Conservation (phyloP, 2,888 invertebrate species). For the Luperina nickerlii region DNA sequence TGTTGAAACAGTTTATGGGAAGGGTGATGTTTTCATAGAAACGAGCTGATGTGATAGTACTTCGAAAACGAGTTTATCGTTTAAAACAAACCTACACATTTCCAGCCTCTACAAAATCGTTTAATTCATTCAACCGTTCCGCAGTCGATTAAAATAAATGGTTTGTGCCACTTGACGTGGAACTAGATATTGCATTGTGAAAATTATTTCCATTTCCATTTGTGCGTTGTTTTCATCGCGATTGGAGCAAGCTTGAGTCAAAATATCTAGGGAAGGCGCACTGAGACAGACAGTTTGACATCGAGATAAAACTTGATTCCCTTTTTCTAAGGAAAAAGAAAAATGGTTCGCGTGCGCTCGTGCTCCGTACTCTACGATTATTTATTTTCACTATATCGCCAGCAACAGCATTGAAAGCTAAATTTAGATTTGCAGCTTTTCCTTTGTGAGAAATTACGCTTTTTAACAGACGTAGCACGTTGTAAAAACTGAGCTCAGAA, state of each 20-base stretch:
- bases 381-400: constrained; percentile 53
- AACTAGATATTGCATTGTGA: constrained; percentile 41
- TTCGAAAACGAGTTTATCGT: constrained; percentile 13
- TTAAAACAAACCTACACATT: constrained; percentile 36
- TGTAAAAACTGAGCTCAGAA: constrained; percentile 33
- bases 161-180: constrained; percentile 32
- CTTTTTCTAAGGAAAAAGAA: constrained; percentile 59
- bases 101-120: constrained; percentile 45
- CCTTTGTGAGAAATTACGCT: constrained; percentile 29
- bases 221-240: constrained; percentile 40
- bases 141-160: constrained; percentile 54
- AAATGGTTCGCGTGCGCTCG: constrained; percentile 61
- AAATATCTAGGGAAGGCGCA: constrained; percentile 31
- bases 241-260: constrained; percentile 22
- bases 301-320: constrained; percentile 56
- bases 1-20: constrained; percentile 32
- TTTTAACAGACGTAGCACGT: neutral
- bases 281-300: constrained; percentile 49
- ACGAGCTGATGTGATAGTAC: constrained; percentile 8
- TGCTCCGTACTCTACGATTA: constrained; percentile 45
- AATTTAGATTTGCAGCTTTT: constrained; percentile 46
- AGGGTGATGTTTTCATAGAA: constrained; percentile 24
- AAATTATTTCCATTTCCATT: constrained; percentile 43
- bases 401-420: constrained; percentile 41
- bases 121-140: constrained; percentile 53